Conservation (phyloP, 2,797 vertebrate genomes). For the Acipenser ruthenus region DNA sequence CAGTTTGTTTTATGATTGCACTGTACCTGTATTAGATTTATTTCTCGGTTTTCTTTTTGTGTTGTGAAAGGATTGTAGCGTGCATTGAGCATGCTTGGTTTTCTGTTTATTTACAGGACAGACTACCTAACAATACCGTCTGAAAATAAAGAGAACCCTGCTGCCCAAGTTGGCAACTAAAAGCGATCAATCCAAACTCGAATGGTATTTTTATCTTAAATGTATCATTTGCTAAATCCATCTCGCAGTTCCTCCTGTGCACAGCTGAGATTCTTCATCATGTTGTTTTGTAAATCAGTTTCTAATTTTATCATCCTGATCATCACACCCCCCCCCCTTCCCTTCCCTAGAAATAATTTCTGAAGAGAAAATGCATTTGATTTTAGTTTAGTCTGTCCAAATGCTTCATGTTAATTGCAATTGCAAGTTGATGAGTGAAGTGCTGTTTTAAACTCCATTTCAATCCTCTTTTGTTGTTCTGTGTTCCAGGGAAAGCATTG, state of each 20-base stretch:
- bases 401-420: too few relatives aligned
- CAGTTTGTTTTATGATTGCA: background rate
- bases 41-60: constrained; percentile 14
- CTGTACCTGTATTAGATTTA: constrained; percentile 13
- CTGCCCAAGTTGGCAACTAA: constrained; percentile 79
- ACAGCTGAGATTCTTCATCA: too few relatives aligned
- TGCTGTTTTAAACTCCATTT: too few relatives aligned
- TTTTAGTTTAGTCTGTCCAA: too few relatives aligned
- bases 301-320: too few relatives aligned
- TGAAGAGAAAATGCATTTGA: too few relatives aligned
- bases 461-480: too few relatives aligned
- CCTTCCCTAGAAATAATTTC: too few relatives aligned
- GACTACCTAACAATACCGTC: constrained; percentile 92
- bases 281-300: too few relatives aligned
- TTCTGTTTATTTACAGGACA: constrained; percentile 61
- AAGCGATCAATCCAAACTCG: constrained; percentile 49
- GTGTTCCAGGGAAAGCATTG: too few relatives aligned
- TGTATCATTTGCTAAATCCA: constrained; percentile 19
- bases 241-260: constrained; percentile 13
- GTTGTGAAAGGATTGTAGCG: background rate
- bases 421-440: too few relatives aligned
- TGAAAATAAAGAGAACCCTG: constrained; percentile 84
- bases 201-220: constrained; percentile 57
- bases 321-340: too few relatives aligned
- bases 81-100: constrained; percentile 29